Conservation (phyloP, 23 tunicate species). For the Phallusia fumigata region DNA sequence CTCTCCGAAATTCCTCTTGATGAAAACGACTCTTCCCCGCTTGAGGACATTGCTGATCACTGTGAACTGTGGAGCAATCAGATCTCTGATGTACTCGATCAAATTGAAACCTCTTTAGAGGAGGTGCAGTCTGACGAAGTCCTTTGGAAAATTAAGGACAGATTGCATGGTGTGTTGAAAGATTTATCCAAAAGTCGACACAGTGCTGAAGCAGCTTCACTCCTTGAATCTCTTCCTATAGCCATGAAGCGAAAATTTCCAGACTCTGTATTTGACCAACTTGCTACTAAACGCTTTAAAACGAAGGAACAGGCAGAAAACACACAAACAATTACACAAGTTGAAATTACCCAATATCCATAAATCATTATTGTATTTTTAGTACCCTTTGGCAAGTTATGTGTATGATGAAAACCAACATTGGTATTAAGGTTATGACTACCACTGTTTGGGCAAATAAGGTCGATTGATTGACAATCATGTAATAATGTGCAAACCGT, state of each 20-base stretch:
- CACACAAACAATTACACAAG: not conserved
- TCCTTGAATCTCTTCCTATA: not conserved
- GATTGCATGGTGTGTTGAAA: not conserved
- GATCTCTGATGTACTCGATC: not conserved
- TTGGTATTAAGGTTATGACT: too few relatives aligned
- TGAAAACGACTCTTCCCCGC: not conserved
- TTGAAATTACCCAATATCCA: constrained; percentile 7
- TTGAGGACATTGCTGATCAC: not conserved
- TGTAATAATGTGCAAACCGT: too few relatives aligned
- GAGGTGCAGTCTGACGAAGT: not conserved
- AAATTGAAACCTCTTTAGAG: not conserved
- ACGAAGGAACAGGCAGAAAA: not conserved
- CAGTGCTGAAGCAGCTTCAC: not conserved
- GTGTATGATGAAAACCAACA: too few relatives aligned
- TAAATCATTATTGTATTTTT: not conserved
- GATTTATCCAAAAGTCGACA: not conserved
- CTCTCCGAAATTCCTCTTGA: not conserved
- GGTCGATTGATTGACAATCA: too few relatives aligned
- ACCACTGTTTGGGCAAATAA: too few relatives aligned
- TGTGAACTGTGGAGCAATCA: constrained; percentile 2
- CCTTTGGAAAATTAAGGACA: not conserved
- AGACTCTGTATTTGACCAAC: constrained; percentile 10
- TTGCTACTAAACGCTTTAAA: not conserved
- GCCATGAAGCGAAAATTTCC: not conserved
- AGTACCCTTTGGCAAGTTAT: too few relatives aligned